phyloP scores from a whole-genome alignment of 2,113 vertebrate species.

The Brachyhypopomus gauderio region DNA sequence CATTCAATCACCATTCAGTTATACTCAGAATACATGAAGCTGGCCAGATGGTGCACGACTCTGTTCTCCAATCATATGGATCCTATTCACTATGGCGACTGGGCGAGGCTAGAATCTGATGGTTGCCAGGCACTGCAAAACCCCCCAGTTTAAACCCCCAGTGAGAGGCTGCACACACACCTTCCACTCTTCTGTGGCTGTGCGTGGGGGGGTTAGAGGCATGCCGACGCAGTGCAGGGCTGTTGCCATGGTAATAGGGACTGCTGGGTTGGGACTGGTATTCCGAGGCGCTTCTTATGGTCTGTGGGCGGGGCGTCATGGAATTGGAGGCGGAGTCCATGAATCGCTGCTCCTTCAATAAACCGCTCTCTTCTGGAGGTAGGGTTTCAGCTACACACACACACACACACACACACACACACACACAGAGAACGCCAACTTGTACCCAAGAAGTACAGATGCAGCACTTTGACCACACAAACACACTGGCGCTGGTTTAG shows the following conservation, averaged over 20 bases:
- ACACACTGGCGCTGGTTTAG: background rate
- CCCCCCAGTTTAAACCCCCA: background rate
- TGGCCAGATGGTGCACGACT: no score
- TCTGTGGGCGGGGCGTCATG: slow-evolving; percentile 74
- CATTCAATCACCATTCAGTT: no score
- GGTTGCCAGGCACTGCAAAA: background rate
- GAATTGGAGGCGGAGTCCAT: slow-evolving; percentile 84
- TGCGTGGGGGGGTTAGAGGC: slow-evolving; percentile 74
- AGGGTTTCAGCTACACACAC: slow-evolving; percentile 80
- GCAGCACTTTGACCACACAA: background rate
- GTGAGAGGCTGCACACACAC: slow-evolving; percentile 63
- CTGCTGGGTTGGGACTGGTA: slow-evolving; percentile 70
- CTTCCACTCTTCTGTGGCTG: slow-evolving; percentile 83
- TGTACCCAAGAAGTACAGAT: background rate
- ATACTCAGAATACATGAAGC: no score
- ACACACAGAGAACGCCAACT: background rate
- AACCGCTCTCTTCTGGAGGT: slow-evolving; percentile 77
- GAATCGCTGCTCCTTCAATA: slow-evolving; percentile 81
- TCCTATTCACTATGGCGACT: background rate
- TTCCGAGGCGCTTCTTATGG: slow-evolving; percentile 68
- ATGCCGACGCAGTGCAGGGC: slow-evolving; percentile 68
- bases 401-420: slow-evolving; percentile 13
- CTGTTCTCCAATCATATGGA: no score
- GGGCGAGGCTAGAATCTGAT: background rate
- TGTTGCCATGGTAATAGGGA: slow-evolving; percentile 71